These are phyloP conservation scores for Monodelphis domestica DNA, from an alignment of 2,797 vertebrate species.

Conservation along the genomic window DNA sequence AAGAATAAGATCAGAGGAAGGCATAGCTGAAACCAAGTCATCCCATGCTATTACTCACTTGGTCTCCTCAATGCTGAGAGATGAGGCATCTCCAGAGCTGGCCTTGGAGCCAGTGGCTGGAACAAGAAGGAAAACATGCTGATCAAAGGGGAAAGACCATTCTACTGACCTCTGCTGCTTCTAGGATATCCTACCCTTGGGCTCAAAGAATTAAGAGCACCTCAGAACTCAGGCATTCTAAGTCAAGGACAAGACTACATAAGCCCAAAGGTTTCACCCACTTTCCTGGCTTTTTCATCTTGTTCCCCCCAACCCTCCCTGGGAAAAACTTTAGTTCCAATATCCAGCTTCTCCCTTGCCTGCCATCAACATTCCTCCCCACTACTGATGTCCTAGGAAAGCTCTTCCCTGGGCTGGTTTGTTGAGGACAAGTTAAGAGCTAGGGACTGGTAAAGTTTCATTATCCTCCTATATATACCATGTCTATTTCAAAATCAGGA, in stretches of 20 bases:
- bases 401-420: too few species aligned
- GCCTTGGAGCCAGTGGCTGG: conserved; percentile 86
- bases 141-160: neutral
- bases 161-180: neutral
- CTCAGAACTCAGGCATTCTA: neutral
- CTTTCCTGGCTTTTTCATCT: neutral
- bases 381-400: neutral
- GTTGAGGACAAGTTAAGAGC: neutral
- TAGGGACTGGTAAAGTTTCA: neutral
- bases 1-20: neutral
- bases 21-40: accelerated
- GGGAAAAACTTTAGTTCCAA: neutral
- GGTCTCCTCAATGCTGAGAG: conserved; percentile 94
- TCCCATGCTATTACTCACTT: conserved; percentile 85
- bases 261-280: neutral
- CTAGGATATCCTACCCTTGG: neutral
- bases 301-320: neutral
- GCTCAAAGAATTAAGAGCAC: neutral
- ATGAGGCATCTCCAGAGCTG: conserved; percentile 90
- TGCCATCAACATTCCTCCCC: neutral
- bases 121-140: conserved; percentile 6
- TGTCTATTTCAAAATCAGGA: neutral
- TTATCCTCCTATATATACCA: neutral
- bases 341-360: neutral
- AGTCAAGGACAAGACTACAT: too few species aligned